Conservation (phyloP, 2,888 invertebrate species). For the Brachyptera risi region DNA sequence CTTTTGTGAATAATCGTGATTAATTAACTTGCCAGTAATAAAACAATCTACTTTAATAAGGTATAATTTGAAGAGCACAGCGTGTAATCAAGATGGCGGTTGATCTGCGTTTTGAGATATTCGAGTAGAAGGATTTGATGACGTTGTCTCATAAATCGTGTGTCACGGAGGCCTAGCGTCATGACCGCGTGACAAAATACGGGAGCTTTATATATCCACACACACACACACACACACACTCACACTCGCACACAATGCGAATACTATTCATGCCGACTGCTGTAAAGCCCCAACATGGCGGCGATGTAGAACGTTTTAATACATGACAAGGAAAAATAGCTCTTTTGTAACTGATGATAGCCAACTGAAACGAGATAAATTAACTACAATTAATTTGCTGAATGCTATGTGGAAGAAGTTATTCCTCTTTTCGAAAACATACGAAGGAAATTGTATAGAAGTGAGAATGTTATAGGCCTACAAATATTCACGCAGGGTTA, state of each 20-base stretch:
- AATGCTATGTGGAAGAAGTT: too few species aligned
- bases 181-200: conserved; percentile 10
- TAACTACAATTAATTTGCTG: conserved; percentile 17
- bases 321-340: conserved; percentile 25
- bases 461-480: neutral
- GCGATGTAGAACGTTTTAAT: conserved; percentile 11
- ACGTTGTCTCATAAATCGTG: conserved; percentile 8
- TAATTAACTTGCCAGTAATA: conserved; percentile 12
- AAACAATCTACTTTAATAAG: conserved; percentile 17
- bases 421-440: conserved; percentile 15
- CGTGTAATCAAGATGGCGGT: neutral
- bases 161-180: conserved; percentile 13
- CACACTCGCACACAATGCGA: conserved; percentile 13
- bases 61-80: conserved; percentile 1
- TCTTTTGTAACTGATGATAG: conserved; percentile 24
- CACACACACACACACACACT: too few species aligned
- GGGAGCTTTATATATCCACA: too few species aligned
- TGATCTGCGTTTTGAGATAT: neutral
- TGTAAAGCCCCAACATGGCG: conserved; percentile 5
- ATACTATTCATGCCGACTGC: conserved; percentile 1
- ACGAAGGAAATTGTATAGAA: neutral
- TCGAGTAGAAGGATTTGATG: neutral
- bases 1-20: conserved; percentile 11
- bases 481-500: neutral
- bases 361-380: conserved; percentile 21